These are phyloP conservation scores for Eidolon helvum DNA, from an alignment of 2,113 vertebrate species.

Conservation along the genomic window DNA sequence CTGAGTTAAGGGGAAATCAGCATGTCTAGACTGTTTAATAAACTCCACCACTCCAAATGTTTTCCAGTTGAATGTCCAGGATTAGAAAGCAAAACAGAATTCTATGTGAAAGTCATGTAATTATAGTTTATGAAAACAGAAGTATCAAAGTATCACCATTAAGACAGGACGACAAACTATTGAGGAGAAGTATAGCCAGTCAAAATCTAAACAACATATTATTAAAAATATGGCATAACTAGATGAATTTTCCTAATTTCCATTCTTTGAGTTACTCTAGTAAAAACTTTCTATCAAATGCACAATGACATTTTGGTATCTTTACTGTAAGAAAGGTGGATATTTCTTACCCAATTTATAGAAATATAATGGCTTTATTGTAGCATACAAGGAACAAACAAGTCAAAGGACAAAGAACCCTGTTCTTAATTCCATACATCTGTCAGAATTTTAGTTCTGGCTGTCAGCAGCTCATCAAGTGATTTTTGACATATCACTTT, in stretches of 20 bases:
- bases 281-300: constrained; percentile 34
- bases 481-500: background rate
- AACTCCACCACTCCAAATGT: background rate
- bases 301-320: background rate
- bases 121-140: background rate
- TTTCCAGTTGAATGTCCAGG: background rate
- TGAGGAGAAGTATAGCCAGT: background rate
- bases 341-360: background rate
- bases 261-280: background rate
- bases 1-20: background rate
- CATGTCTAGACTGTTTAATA: background rate
- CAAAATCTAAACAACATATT: background rate
- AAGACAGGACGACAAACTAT: background rate
- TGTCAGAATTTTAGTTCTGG: background rate
- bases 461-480: background rate
- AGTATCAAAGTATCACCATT: background rate
- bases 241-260: constrained; percentile 8
- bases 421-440: background rate
- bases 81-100: constrained; percentile 32
- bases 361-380: background rate
- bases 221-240: background rate
- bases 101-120: background rate
- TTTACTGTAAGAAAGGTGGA: background rate
- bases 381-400: background rate
- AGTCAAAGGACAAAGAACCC: background rate